Evolutionary conservation across 2,797 vertebrate genomes (phyloP).

Genomic region (Varecia variegata): DNA sequence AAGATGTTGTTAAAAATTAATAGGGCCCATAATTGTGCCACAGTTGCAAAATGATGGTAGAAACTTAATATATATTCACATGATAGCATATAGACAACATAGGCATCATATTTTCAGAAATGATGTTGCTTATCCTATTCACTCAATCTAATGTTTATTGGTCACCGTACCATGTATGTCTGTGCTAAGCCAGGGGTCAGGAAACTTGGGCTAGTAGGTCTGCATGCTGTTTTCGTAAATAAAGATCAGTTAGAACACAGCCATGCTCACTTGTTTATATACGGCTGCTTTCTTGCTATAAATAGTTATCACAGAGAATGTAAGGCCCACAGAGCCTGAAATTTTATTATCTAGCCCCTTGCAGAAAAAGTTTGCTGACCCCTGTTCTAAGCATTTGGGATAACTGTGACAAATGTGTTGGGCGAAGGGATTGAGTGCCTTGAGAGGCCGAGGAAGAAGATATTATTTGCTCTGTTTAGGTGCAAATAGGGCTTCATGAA

Average conservation of each 20-base stretch:
- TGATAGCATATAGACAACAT: neutral
- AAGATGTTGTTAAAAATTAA: conserved; percentile 7
- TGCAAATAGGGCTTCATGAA: neutral
- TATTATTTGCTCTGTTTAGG: neutral
- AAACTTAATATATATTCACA: neutral
- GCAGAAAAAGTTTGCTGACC: neutral
- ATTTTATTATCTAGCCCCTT: neutral
- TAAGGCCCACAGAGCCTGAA: neutral
- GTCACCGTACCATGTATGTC: neutral
- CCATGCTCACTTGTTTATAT: neutral
- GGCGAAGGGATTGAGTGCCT: neutral
- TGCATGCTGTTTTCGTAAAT: neutral
- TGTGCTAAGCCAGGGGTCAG: neutral
- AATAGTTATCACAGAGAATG: neutral
- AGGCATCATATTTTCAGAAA: neutral
- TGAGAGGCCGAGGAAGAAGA: neutral
- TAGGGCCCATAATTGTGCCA: neutral
- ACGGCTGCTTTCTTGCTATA: neutral
- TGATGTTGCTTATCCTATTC: neutral
- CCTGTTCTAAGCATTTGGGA: neutral
- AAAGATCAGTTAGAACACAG: neutral
- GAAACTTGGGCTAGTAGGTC: neutral
- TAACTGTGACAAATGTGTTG: neutral
- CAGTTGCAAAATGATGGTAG: neutral
- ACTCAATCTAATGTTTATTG: neutral